phyloP scores from a whole-genome alignment of 2,113 vertebrate species.

The Beaufortia kweichowensis region DNA sequence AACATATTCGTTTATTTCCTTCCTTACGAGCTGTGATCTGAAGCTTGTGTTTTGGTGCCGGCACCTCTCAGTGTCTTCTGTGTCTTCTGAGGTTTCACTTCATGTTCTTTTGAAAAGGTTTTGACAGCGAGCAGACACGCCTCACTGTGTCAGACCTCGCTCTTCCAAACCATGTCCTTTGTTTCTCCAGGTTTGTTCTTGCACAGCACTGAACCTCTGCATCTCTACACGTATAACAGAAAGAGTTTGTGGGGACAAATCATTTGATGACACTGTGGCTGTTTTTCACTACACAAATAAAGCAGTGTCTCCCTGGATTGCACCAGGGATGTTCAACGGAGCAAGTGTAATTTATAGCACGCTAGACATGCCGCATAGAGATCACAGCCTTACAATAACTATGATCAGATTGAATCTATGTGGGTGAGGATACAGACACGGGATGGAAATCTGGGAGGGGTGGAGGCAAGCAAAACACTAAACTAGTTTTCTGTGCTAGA shows the following conservation, averaged over 20 bases:
- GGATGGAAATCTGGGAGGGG: constrained; percentile 13
- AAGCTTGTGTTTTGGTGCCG: constrained; percentile 18
- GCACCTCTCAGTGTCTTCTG: constrained; percentile 15
- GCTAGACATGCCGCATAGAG: constrained; percentile 56
- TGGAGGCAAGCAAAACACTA: neutral
- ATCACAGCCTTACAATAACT: constrained; percentile 56
- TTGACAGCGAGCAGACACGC: constrained; percentile 13
- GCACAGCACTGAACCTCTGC: neutral
- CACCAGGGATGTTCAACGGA: constrained; percentile 60
- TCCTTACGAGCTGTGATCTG: neutral
- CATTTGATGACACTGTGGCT: constrained; percentile 8
- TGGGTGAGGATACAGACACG: neutral
- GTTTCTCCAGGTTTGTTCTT: constrained; percentile 27
- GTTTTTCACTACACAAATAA: constrained; percentile 67
- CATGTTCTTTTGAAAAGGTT: constrained; percentile 7
- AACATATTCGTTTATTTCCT: neutral
- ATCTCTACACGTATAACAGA: neutral
- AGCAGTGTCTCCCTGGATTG: constrained; percentile 41
- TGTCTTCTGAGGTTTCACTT: constrained; percentile 2
- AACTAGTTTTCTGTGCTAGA: constrained; percentile 40
- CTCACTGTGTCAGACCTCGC: constrained; percentile 19
- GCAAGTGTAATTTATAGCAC: constrained; percentile 42
- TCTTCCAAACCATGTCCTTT: neutral
- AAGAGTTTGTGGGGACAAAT: neutral
- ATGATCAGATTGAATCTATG: constrained; percentile 61